Evolutionary conservation across 2,113 vertebrate genomes (phyloP).

Genomic region (Fukomys damarensis): DNA sequence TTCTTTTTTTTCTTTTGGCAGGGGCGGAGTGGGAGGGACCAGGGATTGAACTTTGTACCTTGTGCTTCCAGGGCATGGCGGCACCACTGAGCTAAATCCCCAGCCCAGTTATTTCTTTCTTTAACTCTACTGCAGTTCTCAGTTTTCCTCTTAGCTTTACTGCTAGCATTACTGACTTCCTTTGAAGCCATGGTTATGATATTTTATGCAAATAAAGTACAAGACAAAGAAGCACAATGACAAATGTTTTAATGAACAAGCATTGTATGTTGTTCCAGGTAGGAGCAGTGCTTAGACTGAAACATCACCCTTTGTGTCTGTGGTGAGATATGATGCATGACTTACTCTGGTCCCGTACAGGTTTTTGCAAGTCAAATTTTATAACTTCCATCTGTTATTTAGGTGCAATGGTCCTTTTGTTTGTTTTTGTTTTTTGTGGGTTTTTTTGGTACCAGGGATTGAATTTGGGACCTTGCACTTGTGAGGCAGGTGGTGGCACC

Average conservation of each 20-base stretch:
- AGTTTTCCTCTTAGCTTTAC: neutral
- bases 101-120: neutral
- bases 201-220: neutral
- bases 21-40: too few species aligned
- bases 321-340: neutral
- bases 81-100: too few species aligned
- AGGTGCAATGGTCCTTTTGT: too few species aligned
- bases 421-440: too few species aligned
- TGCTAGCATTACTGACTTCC: neutral
- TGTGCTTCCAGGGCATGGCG: too few species aligned
- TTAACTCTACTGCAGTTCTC: neutral
- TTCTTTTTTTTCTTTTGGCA: neutral
- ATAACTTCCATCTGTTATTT: neutral
- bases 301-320: neutral
- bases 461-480: too few species aligned
- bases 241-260: neutral
- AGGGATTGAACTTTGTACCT: too few species aligned
- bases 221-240: neutral
- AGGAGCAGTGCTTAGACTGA: neutral
- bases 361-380: neutral
- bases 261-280: neutral
- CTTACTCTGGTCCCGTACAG: neutral
- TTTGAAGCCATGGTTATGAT: neutral
- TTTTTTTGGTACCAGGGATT: too few species aligned
- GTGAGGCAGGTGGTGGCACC: too few species aligned